Base-by-base conservation (phyloP, 1,140 invertebrate species). In the Pogonomyrmex barbatus region DNA sequence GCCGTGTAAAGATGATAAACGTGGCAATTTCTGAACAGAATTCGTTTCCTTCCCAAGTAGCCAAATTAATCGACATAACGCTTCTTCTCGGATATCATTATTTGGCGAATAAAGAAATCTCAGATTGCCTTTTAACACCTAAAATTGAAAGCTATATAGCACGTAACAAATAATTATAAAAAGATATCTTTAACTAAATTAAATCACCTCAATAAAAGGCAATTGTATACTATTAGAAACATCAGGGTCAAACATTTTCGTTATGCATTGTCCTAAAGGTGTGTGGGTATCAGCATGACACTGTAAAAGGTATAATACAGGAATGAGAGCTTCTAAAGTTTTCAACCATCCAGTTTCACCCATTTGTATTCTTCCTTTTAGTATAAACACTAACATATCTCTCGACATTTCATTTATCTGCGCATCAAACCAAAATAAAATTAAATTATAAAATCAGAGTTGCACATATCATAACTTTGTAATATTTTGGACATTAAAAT, bases 191-290 rank as follows among this genome's bases (percentile, higher is more conserved):
- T 10, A 39, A 76, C 12, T 47, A 71, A 81, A 58, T 85, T 52
- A 87, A 83, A 79, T 91, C 89, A 95, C 94, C 87, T 96, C 96
- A n/a, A 95, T 88, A 6, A 91, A 92, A 2, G 96, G 94, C 52
- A 96, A 92, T 30, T 95, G 94, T 93, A 96, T 96, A 84, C 93
- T 94, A 33, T 94, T 91, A 8, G 95, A 95, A 91, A 96, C 95
- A 87, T 97, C 96, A 2, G 95, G 95, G 92, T 97, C 96, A 12
- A 96, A 92, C 45, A 97, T 96, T 89, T 96, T 96, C 42, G 96
- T 95, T 50, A 97, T 93, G 54, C 95, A 95, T 91, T 96, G 95
- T 0, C 96, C 96, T 30, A 96, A 89, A 33, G 92, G n/a, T 45
- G 94, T 93, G 70, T 88, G 87, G 77, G 94, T 93, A 76, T 94